Evolutionary conservation across 2,888 invertebrate species (phyloP), one percentile per base, ranked within the genome.

Genomic region (Steromphala cineraria): DNA sequence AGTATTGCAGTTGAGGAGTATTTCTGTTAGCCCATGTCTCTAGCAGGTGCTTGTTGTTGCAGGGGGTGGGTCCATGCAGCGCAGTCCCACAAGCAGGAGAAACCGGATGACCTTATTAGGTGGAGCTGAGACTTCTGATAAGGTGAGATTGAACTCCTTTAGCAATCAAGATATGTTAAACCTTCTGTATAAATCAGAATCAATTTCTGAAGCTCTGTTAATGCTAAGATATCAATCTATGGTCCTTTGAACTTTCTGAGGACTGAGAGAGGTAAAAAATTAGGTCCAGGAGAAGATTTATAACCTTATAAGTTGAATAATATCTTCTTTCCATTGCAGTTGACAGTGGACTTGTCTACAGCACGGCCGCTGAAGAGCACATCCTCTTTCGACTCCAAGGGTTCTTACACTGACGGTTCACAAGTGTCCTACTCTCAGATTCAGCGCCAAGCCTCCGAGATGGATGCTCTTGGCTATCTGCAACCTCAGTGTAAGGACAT

Each of bases 11-110:
- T n/a, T 46, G 46, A 46, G 46, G 7, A 46, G 46, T 75, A 15
- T 75, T 13, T 8, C 13, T 75, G 24, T 1, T 2, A 24, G 4
- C 8, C 10, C 53, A 52, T 46, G 46, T 8, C 2, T 21, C 17
- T 75, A 75, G 46, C 46, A 46, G 46, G 46, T 75, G 53, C 13
- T 53, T 31, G 21, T 13, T 74, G 21, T 85, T 84, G 8, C 84
- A 88, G 89, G 82, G 87, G 89, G 82, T 87, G 89, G 89, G 67
- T 89, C 84, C 78, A 85, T 84, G 31, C 85, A 86, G 74, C 86
- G 86, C 84, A 87, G 85, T 24, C 85, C 83, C 81, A 55, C 86
- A 83, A 87, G 85, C 82, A 85, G 83, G 83, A 86, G 80, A 82
- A 85, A 83, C 78, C 83, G 80, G 81, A 82, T 80, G 85, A 87